Base-by-base conservation (phyloP, 2,888 invertebrate genomes). In the Drosophila acutilabella region DNA sequence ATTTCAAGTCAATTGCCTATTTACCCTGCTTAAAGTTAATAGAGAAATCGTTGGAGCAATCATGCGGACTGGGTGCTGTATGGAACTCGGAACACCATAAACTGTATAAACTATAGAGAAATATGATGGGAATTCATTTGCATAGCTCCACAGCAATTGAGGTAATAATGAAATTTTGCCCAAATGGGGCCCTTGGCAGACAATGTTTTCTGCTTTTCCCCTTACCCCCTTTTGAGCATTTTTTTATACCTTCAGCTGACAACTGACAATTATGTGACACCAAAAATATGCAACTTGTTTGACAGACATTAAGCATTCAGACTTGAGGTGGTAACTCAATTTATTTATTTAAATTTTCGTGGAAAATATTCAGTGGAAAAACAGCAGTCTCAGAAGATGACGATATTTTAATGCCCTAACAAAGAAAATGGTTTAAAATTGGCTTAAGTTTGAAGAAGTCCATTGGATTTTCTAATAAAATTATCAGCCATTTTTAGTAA, bases 261-360 rank as follows among this genome's bases (percentile, higher is more conserved):
- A 76, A 67, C 56, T 51, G 64, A 71, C 79, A 78, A 78, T 74
- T 72, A 72, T 64, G 60, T 74, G 71, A 80, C 78, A 78, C 78
- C 71, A 81, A 70, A 56, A 62, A 81, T 69, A 75, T 73, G 72
- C 78, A 85, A 85, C 86, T 89, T 86, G 89, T 85, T 88, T 88
- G 89, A 89, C 88, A 85, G 62, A 60, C 74, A 60, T 74, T 76
- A 60, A 53, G 80, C 56, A 87, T 51, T 64, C 75, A 69, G 60
- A 36, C 53, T 57, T 74, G 50, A 82, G 90, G 90, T 91, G 90
- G 90, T 89, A 90, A 90, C 90, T 91, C 84, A 91, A 90, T 90
- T 90, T 91, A 90, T 90, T 91, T 91, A 91, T 91, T 91, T 84
- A 91, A 90, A 90, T 90, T 91, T 80, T 51, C 47, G 18, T 56